Conservation (phyloP, 2,797 vertebrate species). For the Novumbra hubbsi region DNA sequence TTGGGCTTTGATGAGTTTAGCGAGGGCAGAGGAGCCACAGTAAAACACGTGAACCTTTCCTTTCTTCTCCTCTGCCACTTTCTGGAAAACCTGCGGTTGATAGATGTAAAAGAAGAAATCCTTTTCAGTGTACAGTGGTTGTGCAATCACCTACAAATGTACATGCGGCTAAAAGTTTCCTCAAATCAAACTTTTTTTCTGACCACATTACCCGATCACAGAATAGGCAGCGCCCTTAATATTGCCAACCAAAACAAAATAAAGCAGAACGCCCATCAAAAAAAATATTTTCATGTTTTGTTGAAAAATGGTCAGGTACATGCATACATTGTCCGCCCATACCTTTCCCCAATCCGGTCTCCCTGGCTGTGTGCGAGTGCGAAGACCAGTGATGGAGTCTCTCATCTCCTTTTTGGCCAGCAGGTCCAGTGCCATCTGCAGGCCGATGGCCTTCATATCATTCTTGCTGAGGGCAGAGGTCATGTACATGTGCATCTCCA, state of each 20-base stretch:
- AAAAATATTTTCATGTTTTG: background rate
- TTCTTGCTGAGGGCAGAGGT: slow-evolving; percentile 84
- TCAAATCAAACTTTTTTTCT: background rate
- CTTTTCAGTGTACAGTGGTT: background rate
- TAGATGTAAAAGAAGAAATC: background rate
- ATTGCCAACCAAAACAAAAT: background rate
- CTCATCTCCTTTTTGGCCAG: slow-evolving; percentile 84
- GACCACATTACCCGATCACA: background rate
- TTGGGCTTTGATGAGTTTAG: slow-evolving; percentile 76
- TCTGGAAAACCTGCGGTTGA: slow-evolving; percentile 79
- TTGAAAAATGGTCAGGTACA: background rate
- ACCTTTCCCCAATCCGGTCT: slow-evolving; percentile 84
- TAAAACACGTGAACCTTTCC: slow-evolving; percentile 87
- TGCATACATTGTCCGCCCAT: slow-evolving; percentile 14
- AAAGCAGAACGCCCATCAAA: background rate
- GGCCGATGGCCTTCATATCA: slow-evolving; percentile 87
- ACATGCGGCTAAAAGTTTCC: background rate
- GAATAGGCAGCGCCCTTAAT: background rate
- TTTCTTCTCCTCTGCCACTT: slow-evolving; percentile 78
- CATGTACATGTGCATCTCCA: slow-evolving; percentile 93
- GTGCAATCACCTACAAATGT: background rate
- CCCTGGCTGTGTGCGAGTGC: slow-evolving; percentile 83
- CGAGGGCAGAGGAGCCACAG: slow-evolving; percentile 79
- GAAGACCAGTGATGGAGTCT: slow-evolving; percentile 84
- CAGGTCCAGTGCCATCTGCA: slow-evolving; percentile 90